phyloP scores from a whole-genome alignment of 2,797 vertebrate species.

The Tokudaia muenninki region DNA sequence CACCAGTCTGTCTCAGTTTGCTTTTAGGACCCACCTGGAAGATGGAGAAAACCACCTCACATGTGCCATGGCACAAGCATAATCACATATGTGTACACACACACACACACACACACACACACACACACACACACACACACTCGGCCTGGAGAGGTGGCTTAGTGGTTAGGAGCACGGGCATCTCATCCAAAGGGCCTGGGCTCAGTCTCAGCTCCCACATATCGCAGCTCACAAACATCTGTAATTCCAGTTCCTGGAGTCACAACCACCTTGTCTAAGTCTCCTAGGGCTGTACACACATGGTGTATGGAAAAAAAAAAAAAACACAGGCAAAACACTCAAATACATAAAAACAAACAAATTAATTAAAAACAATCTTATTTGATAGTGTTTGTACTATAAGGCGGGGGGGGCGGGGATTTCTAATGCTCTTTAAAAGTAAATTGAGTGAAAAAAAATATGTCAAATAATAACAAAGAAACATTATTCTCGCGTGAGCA shows the following conservation, averaged over 20 bases:
- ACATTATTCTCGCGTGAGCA: conserved; percentile 62
- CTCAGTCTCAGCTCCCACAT: not conserved
- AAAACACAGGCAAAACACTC: not conserved
- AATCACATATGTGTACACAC: not conserved
- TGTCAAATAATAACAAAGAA: conserved; percentile 73
- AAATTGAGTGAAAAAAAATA: conserved; percentile 52
- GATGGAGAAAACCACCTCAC: not conserved
- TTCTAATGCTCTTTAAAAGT: conserved; percentile 43
- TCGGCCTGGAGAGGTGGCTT: not conserved
- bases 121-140: not conserved
- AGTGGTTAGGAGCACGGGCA: not conserved
- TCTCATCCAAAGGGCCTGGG: not conserved
- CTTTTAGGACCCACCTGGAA: not conserved
- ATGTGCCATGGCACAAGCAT: not conserved
- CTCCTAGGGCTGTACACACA: not conserved
- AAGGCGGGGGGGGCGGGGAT: not conserved
- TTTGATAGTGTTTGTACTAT: not conserved
- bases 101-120: not conserved
- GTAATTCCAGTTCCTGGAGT: not conserved
- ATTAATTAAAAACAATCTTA: not conserved
- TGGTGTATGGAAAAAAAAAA: not conserved
- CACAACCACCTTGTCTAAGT: not conserved
- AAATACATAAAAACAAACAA: not conserved
- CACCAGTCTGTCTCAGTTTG: not conserved
- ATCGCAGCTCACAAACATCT: not conserved